These are phyloP conservation scores for Kryphioiulus occultus DNA, from an alignment of 2,888 invertebrate genomes.

Conservation along the genomic window DNA sequence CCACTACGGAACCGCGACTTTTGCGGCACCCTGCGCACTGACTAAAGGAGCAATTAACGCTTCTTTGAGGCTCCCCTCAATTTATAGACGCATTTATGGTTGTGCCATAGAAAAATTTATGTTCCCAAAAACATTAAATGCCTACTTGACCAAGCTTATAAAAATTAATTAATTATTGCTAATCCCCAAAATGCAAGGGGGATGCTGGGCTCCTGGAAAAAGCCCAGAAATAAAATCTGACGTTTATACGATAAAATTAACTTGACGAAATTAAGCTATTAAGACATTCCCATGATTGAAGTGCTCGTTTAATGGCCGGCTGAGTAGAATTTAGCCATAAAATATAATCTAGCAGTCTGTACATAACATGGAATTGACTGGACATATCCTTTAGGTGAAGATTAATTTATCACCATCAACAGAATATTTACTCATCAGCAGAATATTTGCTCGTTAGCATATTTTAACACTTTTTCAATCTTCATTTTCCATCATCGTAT, in stretches of 20 bases:
- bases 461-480: too few relatives aligned
- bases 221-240: neutral
- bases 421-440: too few relatives aligned
- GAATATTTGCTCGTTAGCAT: too few relatives aligned
- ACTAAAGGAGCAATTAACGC: neutral
- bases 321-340: neutral
- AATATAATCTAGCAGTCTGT: neutral
- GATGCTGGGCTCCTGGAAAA: neutral
- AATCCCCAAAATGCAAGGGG: neutral
- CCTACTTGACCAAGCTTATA: conserved; percentile 8
- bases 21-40: neutral
- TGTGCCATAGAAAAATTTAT: neutral
- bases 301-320: neutral
- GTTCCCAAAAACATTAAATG: neutral
- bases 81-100: neutral
- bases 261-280: neutral
- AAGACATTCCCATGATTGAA: neutral
- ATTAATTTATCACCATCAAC: too few relatives aligned
- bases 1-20: too few relatives aligned
- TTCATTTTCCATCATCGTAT: too few relatives aligned
- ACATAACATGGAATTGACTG: neutral
- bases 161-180: conserved; percentile 10
- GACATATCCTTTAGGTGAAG: neutral
- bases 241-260: neutral
- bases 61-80: neutral